A percentile compares a stretch with the other conserved stretches of the same genome.
These are phyloP conservation scores for Mechanitis messenoides DNA, from an alignment of 2,888 invertebrate genomes.

Conservation along the genomic window DNA sequence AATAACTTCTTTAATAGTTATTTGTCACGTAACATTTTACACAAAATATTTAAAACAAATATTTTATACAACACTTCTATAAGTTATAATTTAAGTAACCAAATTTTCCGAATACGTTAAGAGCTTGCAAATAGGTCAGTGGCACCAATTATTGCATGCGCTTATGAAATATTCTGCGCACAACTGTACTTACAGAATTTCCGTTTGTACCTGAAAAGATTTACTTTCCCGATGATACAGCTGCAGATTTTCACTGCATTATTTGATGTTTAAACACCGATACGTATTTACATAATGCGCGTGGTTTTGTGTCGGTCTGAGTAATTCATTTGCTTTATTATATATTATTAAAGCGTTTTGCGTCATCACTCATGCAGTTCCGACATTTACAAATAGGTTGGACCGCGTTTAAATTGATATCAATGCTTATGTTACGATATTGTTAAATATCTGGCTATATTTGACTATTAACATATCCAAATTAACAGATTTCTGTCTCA, in stretches of 20 bases:
- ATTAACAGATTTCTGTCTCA: no score
- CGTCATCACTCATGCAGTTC: background rate
- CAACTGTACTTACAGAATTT: background rate
- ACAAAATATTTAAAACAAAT: no score
- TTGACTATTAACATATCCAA: background rate
- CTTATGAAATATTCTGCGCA: background rate
- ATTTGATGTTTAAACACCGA: conserved; percentile 6
- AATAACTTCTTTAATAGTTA: background rate
- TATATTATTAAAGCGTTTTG: conserved; percentile 5
- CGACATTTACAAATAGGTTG: conserved; percentile 1
- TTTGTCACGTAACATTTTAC: no score
- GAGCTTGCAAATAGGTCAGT: background rate
- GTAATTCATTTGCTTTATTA: conserved; percentile 2
- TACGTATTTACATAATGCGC: conserved; percentile 3
- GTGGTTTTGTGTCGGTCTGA: conserved; percentile 4
- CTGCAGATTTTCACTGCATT: conserved; percentile 6
- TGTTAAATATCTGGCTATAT: background rate
- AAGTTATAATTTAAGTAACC: background rate
- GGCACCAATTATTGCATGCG: background rate
- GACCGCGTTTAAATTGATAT: background rate
- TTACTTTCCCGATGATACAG: background rate
- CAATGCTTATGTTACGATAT: no score
- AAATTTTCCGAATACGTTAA: background rate
- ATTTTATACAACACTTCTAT: no score
- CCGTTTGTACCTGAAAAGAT: background rate